Conservation (phyloP, 2,797 vertebrate genomes). For the Limnodromus scolopaceus region DNA sequence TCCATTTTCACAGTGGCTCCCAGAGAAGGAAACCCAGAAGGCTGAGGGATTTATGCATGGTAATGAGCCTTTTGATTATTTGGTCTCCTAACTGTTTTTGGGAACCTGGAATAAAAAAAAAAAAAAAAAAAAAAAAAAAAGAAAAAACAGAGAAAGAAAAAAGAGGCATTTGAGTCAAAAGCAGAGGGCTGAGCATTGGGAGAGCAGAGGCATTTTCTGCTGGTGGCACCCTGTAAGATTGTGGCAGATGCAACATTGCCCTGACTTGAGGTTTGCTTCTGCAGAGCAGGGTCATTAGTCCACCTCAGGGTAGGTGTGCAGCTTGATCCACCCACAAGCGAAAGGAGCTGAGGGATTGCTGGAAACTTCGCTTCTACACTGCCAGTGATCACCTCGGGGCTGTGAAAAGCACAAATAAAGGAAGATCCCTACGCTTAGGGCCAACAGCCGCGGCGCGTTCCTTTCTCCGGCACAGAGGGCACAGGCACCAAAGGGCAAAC, state of each 20-base stretch:
- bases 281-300: background rate
- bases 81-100: background rate
- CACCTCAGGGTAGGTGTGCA: background rate
- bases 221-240: background rate
- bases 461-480: background rate
- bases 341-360: background rate
- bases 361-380: background rate
- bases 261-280: background rate
- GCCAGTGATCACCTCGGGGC: background rate
- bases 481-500: background rate
- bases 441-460: rapidly evolving
- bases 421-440: background rate
- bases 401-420: background rate
- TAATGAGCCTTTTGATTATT: slow-evolving; percentile 5
- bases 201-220: background rate
- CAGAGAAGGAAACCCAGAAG: background rate
- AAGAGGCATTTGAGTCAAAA: too few species aligned
- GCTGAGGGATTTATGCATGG: background rate
- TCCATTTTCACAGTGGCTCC: slow-evolving; percentile 32
- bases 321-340: background rate
- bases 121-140: too few species aligned
- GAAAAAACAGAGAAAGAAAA: too few species aligned
- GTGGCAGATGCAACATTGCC: background rate
- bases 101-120: background rate
- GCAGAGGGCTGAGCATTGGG: background rate